These are phyloP conservation scores for Cremastinae sp. DNA, from an alignment of 2,888 invertebrate genomes.

Conservation along the genomic window DNA sequence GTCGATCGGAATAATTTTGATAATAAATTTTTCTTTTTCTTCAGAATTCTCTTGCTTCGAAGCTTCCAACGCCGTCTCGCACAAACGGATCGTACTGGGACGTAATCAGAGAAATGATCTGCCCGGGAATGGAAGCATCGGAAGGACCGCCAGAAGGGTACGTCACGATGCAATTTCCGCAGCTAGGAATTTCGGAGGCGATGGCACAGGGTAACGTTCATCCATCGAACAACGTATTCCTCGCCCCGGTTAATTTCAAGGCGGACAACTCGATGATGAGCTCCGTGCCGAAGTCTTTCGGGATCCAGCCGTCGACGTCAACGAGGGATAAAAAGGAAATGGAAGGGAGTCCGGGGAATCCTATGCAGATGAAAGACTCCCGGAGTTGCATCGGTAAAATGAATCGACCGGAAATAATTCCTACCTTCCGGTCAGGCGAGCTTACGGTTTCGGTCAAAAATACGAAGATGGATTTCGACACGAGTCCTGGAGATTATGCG, in stretches of 20 bases:
- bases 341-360: conserved; percentile 49
- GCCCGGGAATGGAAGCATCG: conserved; percentile 83
- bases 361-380: conserved; percentile 60
- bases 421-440: conserved; percentile 77
- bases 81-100: conserved; percentile 90
- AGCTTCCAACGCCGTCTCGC: conserved; percentile 89
- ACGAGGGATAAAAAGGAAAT: conserved; percentile 70
- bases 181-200: conserved; percentile 88
- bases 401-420: conserved; percentile 71
- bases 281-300: conserved; percentile 75
- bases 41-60: conserved; percentile 87
- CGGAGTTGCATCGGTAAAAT: conserved; percentile 45
- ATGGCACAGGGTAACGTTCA: conserved; percentile 85
- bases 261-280: conserved; percentile 75
- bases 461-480: conserved; percentile 76
- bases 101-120: conserved; percentile 88
- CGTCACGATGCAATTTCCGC: conserved; percentile 86
- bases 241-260: conserved; percentile 83
- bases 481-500: conserved; percentile 72
- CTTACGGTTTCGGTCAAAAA: conserved; percentile 78
- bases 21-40: conserved; percentile 42
- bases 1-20: conserved; percentile 27
- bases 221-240: conserved; percentile 90
- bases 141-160: conserved; percentile 82
- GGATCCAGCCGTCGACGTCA: conserved; percentile 71